Evolutionary conservation across 2,113 vertebrate genomes (phyloP), one percentile per base, ranked within the genome.

Genomic region (Cynocephalus volans): DNA sequence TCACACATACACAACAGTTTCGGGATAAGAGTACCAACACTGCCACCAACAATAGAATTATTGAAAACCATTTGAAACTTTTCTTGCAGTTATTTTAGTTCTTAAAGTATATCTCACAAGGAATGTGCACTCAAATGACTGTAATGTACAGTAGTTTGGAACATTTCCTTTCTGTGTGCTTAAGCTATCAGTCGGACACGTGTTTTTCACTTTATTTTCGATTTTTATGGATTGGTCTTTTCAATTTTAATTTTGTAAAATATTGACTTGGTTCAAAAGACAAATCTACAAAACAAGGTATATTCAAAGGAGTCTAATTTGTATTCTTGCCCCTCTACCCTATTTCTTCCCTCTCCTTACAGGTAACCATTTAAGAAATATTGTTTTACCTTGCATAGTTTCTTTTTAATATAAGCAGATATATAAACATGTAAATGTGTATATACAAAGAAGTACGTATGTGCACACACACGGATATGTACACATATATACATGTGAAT

Each of bases 191-290:
- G 12, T 41, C 4, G 41, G 41, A 41, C 41, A 41, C 6, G 18
- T 26, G 17, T 52, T 45, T 88, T 73, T 50, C 13, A 13, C n/a
- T 90, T 82, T 76, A 58, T 41, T 60, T 82, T 72, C 67, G 90
- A 69, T 67, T 96, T 70, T 72, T 48, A 82, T 60, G 21, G 8
- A 26, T 72, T 60, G 64, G 28, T 75, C 54, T 73, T 73, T 93
- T 21, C 21, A 84, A 76, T 75, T 82, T 72, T 72, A 72, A 50
- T 82, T 87, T 65, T 33, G 11, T 90, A 90, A 86, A 92, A 86
- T 73, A 81, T 2, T 65, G 45, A 65, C 65, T 67, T 50, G 48
- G 13, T 48, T 81, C 67, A n/a, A 67, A 75, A 81, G 75, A 56
- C 17, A 52, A 31, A 41, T 58, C 19, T 62, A 62, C 64, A 82